Base-by-base conservation (phyloP, 2,113 vertebrate species). In the Brachyhypopomus occidentalis region DNA sequence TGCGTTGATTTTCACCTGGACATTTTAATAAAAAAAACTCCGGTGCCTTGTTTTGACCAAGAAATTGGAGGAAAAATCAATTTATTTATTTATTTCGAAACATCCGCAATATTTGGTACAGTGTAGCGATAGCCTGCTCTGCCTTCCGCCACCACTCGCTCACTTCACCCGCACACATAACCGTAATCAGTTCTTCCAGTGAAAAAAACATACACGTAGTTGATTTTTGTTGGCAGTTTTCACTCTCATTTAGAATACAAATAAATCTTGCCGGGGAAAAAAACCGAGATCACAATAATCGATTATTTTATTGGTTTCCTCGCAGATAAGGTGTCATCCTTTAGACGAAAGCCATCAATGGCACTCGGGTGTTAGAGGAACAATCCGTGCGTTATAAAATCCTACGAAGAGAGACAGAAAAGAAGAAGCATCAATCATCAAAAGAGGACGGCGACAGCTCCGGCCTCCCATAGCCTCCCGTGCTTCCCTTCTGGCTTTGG, bases 61-160 rank as follows among this genome's bases (percentile, higher is more conserved):
- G 62, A 67, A 77, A 38, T 86, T 81, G 30, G 20, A 20, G 30
- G 58, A 80, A 87, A 75, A 86, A 89, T 84, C 5, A 4, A 79
- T 84, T 84, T 80, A 69, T 87, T 91, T 90, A 93, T 91, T 93
- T 94, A 93, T 92, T 93, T 93, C 14, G 60, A 88, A 93, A 91
- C 87, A 93, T 93, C 92, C 93, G 94, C 94, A 94, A 93, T 91
- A 90, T 93, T 93, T 92, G 91, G 88, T 88, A 88, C 84, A 82
- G 85, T 90, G 71, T 84, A 77, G 72, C 71, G 75, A 84, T 52
- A 64, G 81, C 69, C 69, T 83, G 85, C 87, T 81, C 86, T 86
- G 86, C 80, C 90, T 88, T 85, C 88, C 58, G 81, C 81, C 86
- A 85, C 87, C 84, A 84, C 78, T 84, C 86, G 86, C 81, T 83